These are phyloP conservation scores for Diplazon laetatorius DNA, from an alignment of 2,888 invertebrate genomes.

Conservation along the genomic window DNA sequence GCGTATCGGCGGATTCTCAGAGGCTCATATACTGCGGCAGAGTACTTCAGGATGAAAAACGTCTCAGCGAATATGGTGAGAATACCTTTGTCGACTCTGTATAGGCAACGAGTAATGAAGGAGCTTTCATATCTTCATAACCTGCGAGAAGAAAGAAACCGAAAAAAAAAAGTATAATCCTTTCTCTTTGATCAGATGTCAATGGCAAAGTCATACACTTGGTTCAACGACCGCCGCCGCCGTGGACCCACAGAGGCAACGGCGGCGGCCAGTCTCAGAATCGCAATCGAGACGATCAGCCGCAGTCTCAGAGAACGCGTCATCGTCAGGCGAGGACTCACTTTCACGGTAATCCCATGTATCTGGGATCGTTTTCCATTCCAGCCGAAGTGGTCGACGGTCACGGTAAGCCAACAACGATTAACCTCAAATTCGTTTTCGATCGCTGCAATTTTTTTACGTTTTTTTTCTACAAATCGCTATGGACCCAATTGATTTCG, in stretches of 20 bases:
- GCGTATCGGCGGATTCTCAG: constrained; percentile 91
- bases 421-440: not conserved
- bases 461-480: too few species aligned
- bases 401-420: constrained; percentile 66
- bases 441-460: not conserved
- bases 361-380: constrained; percentile 85
- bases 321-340: constrained; percentile 66
- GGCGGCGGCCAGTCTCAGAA: constrained; percentile 78
- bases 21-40: constrained; percentile 97
- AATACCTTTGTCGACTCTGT: too few species aligned
- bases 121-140: too few species aligned
- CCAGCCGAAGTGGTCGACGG: constrained; percentile 82
- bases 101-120: too few species aligned
- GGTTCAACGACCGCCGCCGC: constrained; percentile 93
- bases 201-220: constrained; percentile 96
- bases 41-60: constrained; percentile 94
- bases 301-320: constrained; percentile 44
- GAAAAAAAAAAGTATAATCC: too few species aligned
- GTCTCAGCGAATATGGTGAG: constrained; percentile 92
- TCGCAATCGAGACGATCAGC: constrained; percentile 76
- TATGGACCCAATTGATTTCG: not conserved
- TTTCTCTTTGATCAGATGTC: constrained; percentile 86
- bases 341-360: constrained; percentile 84
- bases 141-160: too few species aligned
- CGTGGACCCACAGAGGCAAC: constrained; percentile 81